Base-by-base conservation (phyloP, 1,140 invertebrate species). In the Phymastichus coffea region DNA sequence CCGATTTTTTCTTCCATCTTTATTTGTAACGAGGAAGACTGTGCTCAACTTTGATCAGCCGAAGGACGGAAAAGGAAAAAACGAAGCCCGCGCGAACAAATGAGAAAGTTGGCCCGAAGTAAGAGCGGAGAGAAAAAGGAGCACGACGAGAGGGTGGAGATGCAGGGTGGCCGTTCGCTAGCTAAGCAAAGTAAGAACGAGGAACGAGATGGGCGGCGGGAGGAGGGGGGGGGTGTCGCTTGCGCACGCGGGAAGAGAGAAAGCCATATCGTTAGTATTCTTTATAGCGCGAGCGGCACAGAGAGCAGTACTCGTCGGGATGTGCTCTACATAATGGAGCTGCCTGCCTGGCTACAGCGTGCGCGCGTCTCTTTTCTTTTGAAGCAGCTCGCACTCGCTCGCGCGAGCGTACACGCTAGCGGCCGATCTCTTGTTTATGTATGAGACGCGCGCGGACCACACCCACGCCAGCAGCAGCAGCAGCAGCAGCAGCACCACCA, bases 271-370 rank as follows among this genome's bases (percentile, higher is more conserved):
- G 77, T 80, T 80, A 79, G 76, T 78, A 80, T 80, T 78, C 77
- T 79, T 80, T 73, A 77, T 78, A 76, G 75, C 67, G 70, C n/a
- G n/a, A n/a, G 66, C 71, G 58, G 10, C 12, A 12, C 17, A 26
- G 44, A 28, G n/a, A n/a, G n/a, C n/a, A n/a, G n/a, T n/a, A n/a
- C n/a, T n/a, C n/a, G 70, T 71, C 72, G 74, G 74, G 74, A 78
- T 79, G 76, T 72, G 73, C 74, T 79, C 76, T 79, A 77, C 77
- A 79, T 80, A 80, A 80, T 79, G 77, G 76, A 79, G 71, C 70
- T 74, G 15, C 49, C 6, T 20, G 40, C 17, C 8, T 12, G 40
- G 4, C 8, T 6, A 19, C 72, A 70, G 75, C 69, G 67, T 70
- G 67, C 68, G 69, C 20, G 25, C 26, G 26, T 20, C 28, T 73